Conservation (phyloP, 2,888 invertebrate genomes). For the Gortyna flavago region DNA sequence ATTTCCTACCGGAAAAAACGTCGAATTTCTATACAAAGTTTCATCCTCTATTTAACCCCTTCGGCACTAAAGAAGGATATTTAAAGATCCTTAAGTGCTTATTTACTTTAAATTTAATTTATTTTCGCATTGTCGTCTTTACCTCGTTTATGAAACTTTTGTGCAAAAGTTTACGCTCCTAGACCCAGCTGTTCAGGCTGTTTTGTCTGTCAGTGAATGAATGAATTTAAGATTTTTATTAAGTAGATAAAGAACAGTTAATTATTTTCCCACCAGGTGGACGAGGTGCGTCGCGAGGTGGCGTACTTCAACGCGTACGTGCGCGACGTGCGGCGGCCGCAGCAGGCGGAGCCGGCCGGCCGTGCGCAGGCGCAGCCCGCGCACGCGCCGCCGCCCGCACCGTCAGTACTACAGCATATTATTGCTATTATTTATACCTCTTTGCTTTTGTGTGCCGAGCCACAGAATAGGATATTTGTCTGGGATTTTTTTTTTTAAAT, state of each 20-base stretch:
- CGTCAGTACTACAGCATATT: conserved; percentile 54
- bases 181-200: neutral
- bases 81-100: neutral
- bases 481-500: neutral
- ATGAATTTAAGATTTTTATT: neutral
- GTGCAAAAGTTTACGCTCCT: neutral
- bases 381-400: conserved; percentile 70
- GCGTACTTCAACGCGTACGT: conserved; percentile 99
- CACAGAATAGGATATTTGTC: neutral
- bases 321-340: conserved; percentile 97
- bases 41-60: neutral
- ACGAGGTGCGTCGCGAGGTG: conserved; percentile 99
- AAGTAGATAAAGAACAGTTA: neutral
- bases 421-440: neutral
- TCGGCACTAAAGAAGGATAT: neutral
- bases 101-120: neutral
- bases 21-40: too few relatives aligned
- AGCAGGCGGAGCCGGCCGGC: conserved; percentile 95
- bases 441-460: neutral
- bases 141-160: neutral
- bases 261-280: conserved; percentile 87
- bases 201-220: neutral
- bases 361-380: conserved; percentile 80
- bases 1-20: too few relatives aligned
- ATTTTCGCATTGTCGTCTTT: neutral